Percentiles rank a stretch among this genome's conserved stretches.
These are phyloP conservation scores for Smittia aterrima DNA, from an alignment of 2,888 invertebrate species.

Conservation along the genomic window DNA sequence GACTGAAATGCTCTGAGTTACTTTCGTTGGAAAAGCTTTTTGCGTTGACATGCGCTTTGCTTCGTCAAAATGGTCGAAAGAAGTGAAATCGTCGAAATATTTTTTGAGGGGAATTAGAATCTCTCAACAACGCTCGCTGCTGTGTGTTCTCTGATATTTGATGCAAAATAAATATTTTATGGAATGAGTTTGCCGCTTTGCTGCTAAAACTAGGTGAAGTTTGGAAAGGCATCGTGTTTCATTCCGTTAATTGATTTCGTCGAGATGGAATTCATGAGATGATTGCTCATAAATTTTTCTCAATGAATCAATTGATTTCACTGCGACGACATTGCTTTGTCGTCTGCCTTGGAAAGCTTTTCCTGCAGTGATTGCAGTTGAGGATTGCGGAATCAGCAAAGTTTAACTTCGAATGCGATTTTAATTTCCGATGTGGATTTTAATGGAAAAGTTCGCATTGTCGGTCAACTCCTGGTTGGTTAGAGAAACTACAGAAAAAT, in stretches of 20 bases:
- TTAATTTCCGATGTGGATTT: too few relatives aligned
- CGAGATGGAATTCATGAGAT: not conserved
- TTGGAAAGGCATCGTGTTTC: constrained; percentile 12
- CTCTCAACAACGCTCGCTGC: too few relatives aligned
- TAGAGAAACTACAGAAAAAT: too few relatives aligned
- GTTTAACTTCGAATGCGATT: too few relatives aligned
- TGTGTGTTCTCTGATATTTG: constrained; percentile 7
- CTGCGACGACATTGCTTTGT: too few relatives aligned
- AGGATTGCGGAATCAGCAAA: too few relatives aligned
- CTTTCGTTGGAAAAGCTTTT: constrained; percentile 37
- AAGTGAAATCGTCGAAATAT: not conserved
- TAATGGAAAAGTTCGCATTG: too few relatives aligned
- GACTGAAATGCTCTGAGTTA: constrained; percentile 40
- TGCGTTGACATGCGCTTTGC: constrained; percentile 15
- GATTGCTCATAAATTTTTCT: not conserved
- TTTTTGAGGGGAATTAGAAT: constrained; percentile 19
- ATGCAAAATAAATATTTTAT: constrained; percentile 35
- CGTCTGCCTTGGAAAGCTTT: too few relatives aligned
- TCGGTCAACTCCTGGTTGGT: too few relatives aligned
- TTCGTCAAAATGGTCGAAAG: constrained; percentile 35
- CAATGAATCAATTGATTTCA: too few relatives aligned
- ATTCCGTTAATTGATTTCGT: constrained; percentile 10
- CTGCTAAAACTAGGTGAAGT: constrained; percentile 28
- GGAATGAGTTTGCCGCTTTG: constrained; percentile 20
- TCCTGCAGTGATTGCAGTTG: too few relatives aligned